Percentiles rank a stretch among this genome's conserved stretches.
Conservation (phyloP, 2,797 vertebrate species). For the Brotula barbata region DNA sequence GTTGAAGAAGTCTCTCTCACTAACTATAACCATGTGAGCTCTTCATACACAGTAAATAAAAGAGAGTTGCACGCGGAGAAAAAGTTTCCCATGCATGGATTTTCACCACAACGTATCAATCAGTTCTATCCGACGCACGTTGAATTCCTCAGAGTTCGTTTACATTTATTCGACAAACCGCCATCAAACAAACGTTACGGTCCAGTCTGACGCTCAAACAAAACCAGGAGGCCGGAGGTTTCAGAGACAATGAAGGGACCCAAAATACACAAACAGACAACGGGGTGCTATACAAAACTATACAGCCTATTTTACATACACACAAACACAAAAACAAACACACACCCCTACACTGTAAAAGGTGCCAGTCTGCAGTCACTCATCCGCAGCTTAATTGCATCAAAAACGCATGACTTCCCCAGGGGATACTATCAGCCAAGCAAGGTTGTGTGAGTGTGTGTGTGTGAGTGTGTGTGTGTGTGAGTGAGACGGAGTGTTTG, state of each 20-base stretch:
- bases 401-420: slow-evolving; percentile 59
- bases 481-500: slow-evolving; percentile 16
- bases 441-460: slow-evolving; percentile 1
- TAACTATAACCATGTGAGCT: slow-evolving; percentile 66
- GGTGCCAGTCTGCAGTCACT: slow-evolving; percentile 55
- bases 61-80: slow-evolving; percentile 38
- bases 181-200: slow-evolving; percentile 40
- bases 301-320: slow-evolving; percentile 29
- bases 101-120: slow-evolving; percentile 40
- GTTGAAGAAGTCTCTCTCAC: slow-evolving; percentile 29
- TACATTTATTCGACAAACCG: slow-evolving; percentile 43
- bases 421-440: slow-evolving; percentile 28
- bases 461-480: slow-evolving; percentile 17
- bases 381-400: slow-evolving; percentile 50
- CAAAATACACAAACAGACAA: slow-evolving; percentile 51
- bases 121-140: slow-evolving; percentile 37
- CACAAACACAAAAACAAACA: slow-evolving; percentile 51
- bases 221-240: slow-evolving; percentile 17
- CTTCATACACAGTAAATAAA: slow-evolving; percentile 51
- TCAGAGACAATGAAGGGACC: slow-evolving; percentile 31
- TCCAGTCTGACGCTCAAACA: slow-evolving; percentile 30
- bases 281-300: slow-evolving; percentile 16
- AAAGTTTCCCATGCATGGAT: slow-evolving; percentile 58
- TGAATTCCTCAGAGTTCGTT: slow-evolving; percentile 29
- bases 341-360: slow-evolving; percentile 46